Conservation (phyloP, 2,888 invertebrate species). For the Hirtodrosophila alboralis region DNA sequence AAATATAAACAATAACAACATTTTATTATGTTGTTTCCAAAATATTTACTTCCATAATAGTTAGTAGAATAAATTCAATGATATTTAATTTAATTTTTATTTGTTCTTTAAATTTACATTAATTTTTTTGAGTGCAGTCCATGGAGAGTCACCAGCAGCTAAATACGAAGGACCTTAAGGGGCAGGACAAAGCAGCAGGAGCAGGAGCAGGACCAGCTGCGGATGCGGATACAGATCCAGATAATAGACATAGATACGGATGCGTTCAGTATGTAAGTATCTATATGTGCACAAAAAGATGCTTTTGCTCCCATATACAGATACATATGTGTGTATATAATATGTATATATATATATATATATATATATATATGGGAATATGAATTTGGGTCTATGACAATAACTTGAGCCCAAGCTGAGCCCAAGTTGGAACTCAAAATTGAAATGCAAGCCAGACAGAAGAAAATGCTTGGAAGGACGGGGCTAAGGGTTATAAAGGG, state of each 20-base stretch:
- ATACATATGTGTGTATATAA: slow-evolving; percentile 2
- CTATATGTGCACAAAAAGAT: slow-evolving; percentile 27
- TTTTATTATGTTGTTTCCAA: too few relatives aligned
- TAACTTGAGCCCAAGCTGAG: slow-evolving; percentile 49
- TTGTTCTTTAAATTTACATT: too few relatives aligned
- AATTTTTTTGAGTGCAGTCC: too few relatives aligned
- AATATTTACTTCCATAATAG: too few relatives aligned
- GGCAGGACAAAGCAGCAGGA: background rate
- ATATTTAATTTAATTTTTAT: too few relatives aligned
- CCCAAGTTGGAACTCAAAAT: slow-evolving; percentile 49
- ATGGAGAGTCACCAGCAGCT: too few relatives aligned
- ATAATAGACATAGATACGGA: slow-evolving; percentile 52
- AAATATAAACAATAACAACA: too few relatives aligned
- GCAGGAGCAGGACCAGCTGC: slow-evolving; percentile 14
- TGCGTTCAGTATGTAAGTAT: slow-evolving; percentile 18
- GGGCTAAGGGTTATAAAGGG: too few relatives aligned
- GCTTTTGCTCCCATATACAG: background rate
- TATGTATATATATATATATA: background rate
- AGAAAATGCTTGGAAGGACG: too few relatives aligned
- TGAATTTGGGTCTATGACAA: slow-evolving; percentile 48
- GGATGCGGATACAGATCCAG: slow-evolving; percentile 45
- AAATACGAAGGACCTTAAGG: background rate
- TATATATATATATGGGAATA: slow-evolving; percentile 2
- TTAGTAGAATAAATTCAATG: too few relatives aligned
- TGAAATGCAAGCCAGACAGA: slow-evolving; percentile 58